Evolutionary conservation across 2,888 invertebrate genomes (phyloP), one percentile per base, ranked within the genome.

Genomic region (Nymphalis c-album): DNA sequence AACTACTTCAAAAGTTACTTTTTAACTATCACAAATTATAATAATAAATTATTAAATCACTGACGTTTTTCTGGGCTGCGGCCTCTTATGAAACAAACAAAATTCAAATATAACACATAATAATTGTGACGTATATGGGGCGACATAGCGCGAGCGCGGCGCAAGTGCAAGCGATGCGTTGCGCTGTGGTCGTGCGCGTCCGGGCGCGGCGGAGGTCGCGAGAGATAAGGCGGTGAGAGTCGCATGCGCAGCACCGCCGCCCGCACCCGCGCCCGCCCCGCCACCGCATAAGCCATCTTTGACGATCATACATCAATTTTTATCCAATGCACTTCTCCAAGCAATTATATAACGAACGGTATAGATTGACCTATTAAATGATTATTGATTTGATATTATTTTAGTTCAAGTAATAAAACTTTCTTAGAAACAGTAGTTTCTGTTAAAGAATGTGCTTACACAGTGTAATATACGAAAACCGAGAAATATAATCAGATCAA

Each of bases 201-300:
- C 88, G 85, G 84, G 86, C 90, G 88, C 87, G 84, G 83, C 91
- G 90, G 91, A 91, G 91, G 92, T 90, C 92, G 92, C 92, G 90
- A 84, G 87, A 92, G 92, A 92, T 92, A 92, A 92, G 91, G 84
- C 85, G 89, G 91, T 87, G 91, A 91, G 91, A 91, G 91, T 85
- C 90, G 88, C 85, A 85, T 80, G 89, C 90, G 88, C 89, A 85
- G 78, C 80, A 73, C 74, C 76, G 83, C 80, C 72, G 75, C 75
- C 83, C 78, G 80, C 83, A 76, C 80, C 74, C 84, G 80, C 87
- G 82, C 85, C 84, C 82, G 79, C 85, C 85, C 81, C 78, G 78
- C 79, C 79, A 78, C 81, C 72, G 71, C 78, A 72, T 71, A 79
- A 80, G 80, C 83, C 84, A 85, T 84, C 87, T 86, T 87, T 85